These are phyloP conservation scores for Tetraneura akinire DNA, from an alignment of 1,140 invertebrate genomes.

Conservation along the genomic window DNA sequence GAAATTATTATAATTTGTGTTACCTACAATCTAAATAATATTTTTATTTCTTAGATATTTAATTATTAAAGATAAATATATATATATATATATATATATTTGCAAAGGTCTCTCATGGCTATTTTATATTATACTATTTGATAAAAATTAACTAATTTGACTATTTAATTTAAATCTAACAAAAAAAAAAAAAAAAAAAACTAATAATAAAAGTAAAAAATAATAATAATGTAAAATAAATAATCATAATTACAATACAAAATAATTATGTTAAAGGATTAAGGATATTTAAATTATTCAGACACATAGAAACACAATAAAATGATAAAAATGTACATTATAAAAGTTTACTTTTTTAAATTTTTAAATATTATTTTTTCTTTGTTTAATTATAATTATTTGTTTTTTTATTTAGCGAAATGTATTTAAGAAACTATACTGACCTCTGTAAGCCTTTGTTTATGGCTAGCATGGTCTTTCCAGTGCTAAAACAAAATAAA, in stretches of 20 bases:
- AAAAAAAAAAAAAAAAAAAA: too few species aligned
- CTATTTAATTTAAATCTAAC: too few species aligned
- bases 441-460: constrained; percentile 87
- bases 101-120: neutral
- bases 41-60: too few species aligned
- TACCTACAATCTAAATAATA: too few species aligned
- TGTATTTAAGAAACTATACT: constrained; percentile 60
- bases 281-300: constrained; percentile 2
- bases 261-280: neutral
- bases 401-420: neutral
- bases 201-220: neutral
- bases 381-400: neutral
- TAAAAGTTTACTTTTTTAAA: neutral
- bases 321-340: neutral
- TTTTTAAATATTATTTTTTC: neutral
- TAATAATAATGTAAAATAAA: constrained; percentile 1
- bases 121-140: neutral
- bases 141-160: neutral
- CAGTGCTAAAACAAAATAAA: constrained; percentile 70
- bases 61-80: too few species aligned
- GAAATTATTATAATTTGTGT: too few species aligned
- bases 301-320: neutral
- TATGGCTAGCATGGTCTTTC: constrained; percentile 83
- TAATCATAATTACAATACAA: neutral
- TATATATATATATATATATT: too few species aligned